Base-by-base conservation (phyloP, 2,888 invertebrate genomes). In the Bibio marci region DNA sequence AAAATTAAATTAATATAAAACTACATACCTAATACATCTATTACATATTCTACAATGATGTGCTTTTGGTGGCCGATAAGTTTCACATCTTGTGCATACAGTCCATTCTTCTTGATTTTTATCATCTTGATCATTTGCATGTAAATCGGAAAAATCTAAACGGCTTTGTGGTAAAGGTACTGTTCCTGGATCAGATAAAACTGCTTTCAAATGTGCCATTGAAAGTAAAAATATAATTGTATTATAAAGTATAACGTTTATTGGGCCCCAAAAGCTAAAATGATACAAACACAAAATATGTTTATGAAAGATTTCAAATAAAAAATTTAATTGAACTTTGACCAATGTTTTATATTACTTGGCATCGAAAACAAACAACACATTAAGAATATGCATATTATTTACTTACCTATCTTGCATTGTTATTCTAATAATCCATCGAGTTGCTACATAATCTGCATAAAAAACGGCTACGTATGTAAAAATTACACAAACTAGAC, bases 21-120 rank as follows among this genome's bases (percentile, higher is more conserved):
- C 8, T 22, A n/a, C n/a, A 22, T 31, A 18, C n/a, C 33, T 15
- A 39, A 88, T 76, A 55, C 87, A 87, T 45, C 85, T 66, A 50
- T 80, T 77, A 55, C 87, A 90, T 47, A 87, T 80, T 48, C 85
- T 72, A 61, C 88, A 90, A 57, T 90, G 87, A 59, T 87, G 86
- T 7, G 87, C 86, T 47, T 83, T 62, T 1, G 86, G 86, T 8
- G 87, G 87, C 37, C 81, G 6, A n/a, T 33, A 33, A 3, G 33
- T 77, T 64, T 86, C 79, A 56, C 83, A 83, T 49, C 86, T 64
- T 42, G 77, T 69, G 59, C 83, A 80, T 47, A 87, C 73, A 30
- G 85, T 83, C 86, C 81, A 81, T 50, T 76, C 74, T 44, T 71
- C 69, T 45, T 69, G 67, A 18, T 70, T 69, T 46, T 66, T 65